Conservation (phyloP, 2,113 vertebrate genomes). For the Pampusana beccarii region DNA sequence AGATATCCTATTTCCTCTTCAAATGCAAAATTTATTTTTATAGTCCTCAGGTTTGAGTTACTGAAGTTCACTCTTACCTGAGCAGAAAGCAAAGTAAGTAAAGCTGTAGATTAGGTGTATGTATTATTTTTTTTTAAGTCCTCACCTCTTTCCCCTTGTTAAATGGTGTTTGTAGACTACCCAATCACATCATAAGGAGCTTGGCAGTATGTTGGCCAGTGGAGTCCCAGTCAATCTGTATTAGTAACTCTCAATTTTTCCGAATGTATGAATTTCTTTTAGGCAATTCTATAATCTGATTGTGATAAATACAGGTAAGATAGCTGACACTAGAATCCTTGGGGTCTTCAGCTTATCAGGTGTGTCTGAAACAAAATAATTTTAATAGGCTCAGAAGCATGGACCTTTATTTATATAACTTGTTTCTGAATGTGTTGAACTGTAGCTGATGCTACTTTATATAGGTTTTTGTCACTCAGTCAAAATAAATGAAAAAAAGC, state of each 20-base stretch:
- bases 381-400: background rate
- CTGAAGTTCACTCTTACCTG: background rate
- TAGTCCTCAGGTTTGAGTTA: background rate
- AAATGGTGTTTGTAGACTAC: background rate
- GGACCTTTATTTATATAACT: background rate
- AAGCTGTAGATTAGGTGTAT: background rate
- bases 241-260: background rate
- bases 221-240: background rate
- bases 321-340: background rate
- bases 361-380: background rate
- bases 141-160: background rate
- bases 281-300: background rate
- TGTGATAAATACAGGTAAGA: background rate
- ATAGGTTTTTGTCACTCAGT: background rate
- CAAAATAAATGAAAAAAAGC: constrained; percentile 32
- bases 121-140: background rate
- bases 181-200: background rate
- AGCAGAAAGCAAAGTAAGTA: background rate
- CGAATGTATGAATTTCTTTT: background rate
- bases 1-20: background rate
- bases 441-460: background rate
- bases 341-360: background rate
- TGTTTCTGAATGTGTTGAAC: background rate
- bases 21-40: background rate
- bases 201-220: background rate